phyloP scores from a whole-genome alignment of 2,888 invertebrate species.

The Serrognathus titanus region DNA sequence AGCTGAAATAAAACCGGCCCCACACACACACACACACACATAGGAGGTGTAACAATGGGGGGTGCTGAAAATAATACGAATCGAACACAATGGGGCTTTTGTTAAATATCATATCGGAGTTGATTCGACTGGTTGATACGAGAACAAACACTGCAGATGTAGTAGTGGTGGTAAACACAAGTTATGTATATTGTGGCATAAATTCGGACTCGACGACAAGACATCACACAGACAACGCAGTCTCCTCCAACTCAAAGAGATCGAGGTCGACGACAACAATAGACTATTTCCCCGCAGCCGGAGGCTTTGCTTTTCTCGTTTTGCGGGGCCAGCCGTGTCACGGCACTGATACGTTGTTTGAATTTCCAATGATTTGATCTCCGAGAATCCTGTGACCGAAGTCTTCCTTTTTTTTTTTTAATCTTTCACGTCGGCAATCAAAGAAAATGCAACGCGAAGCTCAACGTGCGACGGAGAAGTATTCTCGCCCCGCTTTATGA shows the following conservation, averaged over 20 bases:
- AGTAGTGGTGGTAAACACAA: slow-evolving; percentile 37
- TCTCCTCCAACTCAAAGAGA: slow-evolving; percentile 35
- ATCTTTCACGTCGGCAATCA: slow-evolving; percentile 15
- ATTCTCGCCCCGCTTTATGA: background rate
- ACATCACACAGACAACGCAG: slow-evolving; percentile 30
- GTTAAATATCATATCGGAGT: slow-evolving; percentile 22
- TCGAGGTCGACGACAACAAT: slow-evolving; percentile 41
- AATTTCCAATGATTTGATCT: slow-evolving; percentile 32
- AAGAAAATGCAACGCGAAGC: slow-evolving; percentile 8
- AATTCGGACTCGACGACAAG: slow-evolving; percentile 35
- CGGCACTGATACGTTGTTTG: slow-evolving; percentile 34
- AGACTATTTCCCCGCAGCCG: slow-evolving; percentile 37
- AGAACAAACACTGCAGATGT: too few relatives aligned
- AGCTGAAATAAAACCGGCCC: too few relatives aligned
- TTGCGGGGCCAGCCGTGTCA: slow-evolving; percentile 25
- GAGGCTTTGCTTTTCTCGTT: slow-evolving; percentile 33
- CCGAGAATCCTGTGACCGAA: slow-evolving; percentile 1
- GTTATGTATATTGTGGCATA: slow-evolving; percentile 43
- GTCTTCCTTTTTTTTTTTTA: slow-evolving; percentile 10
- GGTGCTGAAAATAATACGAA: background rate
- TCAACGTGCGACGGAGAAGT: too few relatives aligned
- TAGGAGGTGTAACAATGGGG: too few relatives aligned
- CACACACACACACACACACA: too few relatives aligned
- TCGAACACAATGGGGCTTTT: background rate
- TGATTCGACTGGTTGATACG: slow-evolving; percentile 20